Percentiles rank a stretch among this genome's conserved stretches.
phyloP scores from a whole-genome alignment of 2,888 invertebrate genomes.

The Lasioglossum lativentre region DNA sequence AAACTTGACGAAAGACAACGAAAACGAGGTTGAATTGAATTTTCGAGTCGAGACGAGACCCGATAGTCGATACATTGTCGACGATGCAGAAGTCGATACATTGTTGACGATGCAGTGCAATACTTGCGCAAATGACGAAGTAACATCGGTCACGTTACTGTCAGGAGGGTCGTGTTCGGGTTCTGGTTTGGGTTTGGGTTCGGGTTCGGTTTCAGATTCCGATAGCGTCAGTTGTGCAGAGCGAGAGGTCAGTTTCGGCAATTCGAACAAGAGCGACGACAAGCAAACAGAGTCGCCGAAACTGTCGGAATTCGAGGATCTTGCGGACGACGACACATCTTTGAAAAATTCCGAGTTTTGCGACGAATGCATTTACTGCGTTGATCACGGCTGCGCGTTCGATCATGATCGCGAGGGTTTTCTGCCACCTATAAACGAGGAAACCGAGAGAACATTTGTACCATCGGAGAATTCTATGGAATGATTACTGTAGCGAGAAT shows the following conservation, averaged over 20 bases:
- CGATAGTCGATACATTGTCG: neutral
- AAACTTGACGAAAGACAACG: neutral
- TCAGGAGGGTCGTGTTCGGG: neutral
- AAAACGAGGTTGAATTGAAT: constrained; percentile 41
- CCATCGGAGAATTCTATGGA: neutral
- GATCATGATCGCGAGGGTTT: neutral
- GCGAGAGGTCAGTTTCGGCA: neutral
- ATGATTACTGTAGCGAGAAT: neutral
- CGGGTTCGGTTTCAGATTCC: neutral
- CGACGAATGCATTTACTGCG: constrained; percentile 1
- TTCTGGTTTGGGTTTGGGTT: neutral
- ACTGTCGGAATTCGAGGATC: neutral
- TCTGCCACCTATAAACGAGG: constrained; percentile 38
- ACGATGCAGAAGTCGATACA: neutral
- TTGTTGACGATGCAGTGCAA: neutral
- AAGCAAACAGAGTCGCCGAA: neutral
- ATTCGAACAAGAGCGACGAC: neutral
- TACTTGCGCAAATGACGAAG: neutral
- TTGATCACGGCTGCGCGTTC: neutral
- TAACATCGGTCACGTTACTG: neutral
- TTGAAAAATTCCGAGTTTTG: neutral
- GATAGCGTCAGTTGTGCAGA: neutral
- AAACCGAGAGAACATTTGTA: neutral
- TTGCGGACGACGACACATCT: neutral
- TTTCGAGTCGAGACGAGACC: constrained; percentile 46